Percentiles rank a stretch among this genome's conserved stretches.
phyloP scores from a whole-genome alignment of 2,797 vertebrate genomes.

The Gymnoscopelus braueri region DNA sequence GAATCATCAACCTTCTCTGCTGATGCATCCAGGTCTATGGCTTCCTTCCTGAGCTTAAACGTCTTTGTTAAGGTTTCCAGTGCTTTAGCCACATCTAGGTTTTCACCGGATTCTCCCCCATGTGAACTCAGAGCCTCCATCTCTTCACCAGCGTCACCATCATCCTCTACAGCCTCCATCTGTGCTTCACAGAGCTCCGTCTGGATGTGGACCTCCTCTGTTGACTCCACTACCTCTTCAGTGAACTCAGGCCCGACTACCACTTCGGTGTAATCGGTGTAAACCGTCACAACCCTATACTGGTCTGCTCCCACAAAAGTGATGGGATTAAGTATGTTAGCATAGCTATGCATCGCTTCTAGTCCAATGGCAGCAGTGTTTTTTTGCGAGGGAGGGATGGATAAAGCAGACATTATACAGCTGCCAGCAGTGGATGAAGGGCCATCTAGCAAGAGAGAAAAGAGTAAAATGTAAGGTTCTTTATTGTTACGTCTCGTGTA shows the following conservation, averaged over 20 bases:
- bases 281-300: conserved; percentile 76
- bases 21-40: conserved; percentile 35
- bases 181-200: conserved; percentile 64
- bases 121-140: conserved; percentile 30
- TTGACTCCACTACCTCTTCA: conserved; percentile 38
- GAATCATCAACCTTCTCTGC: conserved; percentile 25
- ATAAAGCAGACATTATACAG: conserved; percentile 77
- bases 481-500: too few relatives aligned
- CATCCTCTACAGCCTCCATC: conserved; percentile 40
- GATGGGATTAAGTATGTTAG: conserved; percentile 63
- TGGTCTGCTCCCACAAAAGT: conserved; percentile 62
- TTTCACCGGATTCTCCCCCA: conserved; percentile 42
- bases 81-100: conserved; percentile 53
- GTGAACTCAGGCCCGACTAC: conserved; percentile 63
- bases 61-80: conserved; percentile 69
- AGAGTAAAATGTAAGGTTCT: background rate
- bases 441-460: conserved; percentile 46
- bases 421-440: conserved; percentile 65
- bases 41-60: conserved; percentile 60
- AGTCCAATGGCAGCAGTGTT: conserved; percentile 66
- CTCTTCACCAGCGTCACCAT: background rate
- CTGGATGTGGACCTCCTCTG: conserved; percentile 53
- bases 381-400: conserved; percentile 75
- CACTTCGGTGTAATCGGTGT: conserved; percentile 70
- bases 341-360: conserved; percentile 54